Evolutionary conservation across 2,113 vertebrate genomes (phyloP).

Genomic region (Echinops telfairi): DNA sequence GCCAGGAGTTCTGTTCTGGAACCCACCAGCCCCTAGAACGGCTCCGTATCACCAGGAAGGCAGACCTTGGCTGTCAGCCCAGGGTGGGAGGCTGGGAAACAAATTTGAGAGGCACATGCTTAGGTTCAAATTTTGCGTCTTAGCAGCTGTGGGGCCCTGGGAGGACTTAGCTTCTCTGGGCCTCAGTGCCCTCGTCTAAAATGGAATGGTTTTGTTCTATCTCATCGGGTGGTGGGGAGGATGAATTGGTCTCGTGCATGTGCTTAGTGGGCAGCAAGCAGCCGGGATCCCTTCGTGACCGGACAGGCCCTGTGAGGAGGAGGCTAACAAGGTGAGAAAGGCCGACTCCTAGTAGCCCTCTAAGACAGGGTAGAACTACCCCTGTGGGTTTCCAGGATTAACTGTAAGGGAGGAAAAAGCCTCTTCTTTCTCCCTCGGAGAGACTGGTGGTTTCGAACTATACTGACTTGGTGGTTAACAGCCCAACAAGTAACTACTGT

Average conservation of each 20-base stretch:
- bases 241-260: neutral
- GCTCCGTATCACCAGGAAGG: neutral
- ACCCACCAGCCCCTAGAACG: neutral
- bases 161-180: neutral
- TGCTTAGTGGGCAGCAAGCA: neutral
- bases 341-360: too few relatives aligned
- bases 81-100: neutral
- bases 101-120: neutral
- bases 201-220: neutral
- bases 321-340: neutral
- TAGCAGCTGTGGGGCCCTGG: neutral
- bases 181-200: neutral
- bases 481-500: too few relatives aligned
- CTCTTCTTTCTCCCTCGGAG: too few relatives aligned
- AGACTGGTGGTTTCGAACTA: too few relatives aligned
- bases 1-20: constrained; percentile 20
- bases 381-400: too few relatives aligned
- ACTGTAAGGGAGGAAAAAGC: too few relatives aligned
- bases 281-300: neutral
- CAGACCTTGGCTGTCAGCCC: neutral
- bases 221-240: neutral
- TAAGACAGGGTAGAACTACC: too few relatives aligned
- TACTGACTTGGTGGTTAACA: too few relatives aligned
- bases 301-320: neutral
- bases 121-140: neutral